Conservation (phyloP, 1,140 invertebrate genomes). For the Nylanderia fulva region DNA sequence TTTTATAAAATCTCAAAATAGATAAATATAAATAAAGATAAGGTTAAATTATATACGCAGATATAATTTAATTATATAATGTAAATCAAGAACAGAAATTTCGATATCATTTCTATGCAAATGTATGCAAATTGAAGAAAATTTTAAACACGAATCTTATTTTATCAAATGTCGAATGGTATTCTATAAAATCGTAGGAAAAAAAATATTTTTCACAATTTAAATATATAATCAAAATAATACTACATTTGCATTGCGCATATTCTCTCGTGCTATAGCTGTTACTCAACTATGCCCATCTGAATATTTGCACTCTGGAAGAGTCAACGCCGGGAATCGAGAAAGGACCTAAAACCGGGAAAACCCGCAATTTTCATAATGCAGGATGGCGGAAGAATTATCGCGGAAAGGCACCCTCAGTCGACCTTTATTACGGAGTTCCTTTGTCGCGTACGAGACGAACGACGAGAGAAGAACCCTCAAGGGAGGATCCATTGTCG, state of each 20-base stretch:
- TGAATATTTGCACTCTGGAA: not conserved
- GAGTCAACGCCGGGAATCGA: not conserved
- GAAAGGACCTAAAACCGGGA: not conserved
- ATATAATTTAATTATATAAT: not conserved
- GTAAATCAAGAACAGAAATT: not conserved
- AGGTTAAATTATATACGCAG: no score
- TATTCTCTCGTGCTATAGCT: not conserved
- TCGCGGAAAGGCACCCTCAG: constrained; percentile 12
- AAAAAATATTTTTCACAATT: constrained; percentile 3
- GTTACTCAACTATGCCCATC: not conserved
- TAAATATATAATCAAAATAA: constrained; percentile 5
- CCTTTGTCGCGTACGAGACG: constrained; percentile 47
- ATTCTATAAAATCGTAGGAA: not conserved
- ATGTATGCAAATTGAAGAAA: not conserved
- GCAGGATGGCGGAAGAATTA: constrained; percentile 41
- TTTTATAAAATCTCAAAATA: no score
- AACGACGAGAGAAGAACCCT: not conserved
- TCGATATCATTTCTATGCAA: constrained; percentile 6
- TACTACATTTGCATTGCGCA: not conserved
- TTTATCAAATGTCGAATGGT: no score
- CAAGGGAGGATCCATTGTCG: constrained; percentile 44
- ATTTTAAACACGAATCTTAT: not conserved
- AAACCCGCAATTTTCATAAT: constrained; percentile 37
- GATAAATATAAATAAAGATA: no score
- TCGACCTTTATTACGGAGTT: constrained; percentile 54